Base-by-base conservation (phyloP, 1,140 invertebrate genomes). In the Ips nitidus region DNA sequence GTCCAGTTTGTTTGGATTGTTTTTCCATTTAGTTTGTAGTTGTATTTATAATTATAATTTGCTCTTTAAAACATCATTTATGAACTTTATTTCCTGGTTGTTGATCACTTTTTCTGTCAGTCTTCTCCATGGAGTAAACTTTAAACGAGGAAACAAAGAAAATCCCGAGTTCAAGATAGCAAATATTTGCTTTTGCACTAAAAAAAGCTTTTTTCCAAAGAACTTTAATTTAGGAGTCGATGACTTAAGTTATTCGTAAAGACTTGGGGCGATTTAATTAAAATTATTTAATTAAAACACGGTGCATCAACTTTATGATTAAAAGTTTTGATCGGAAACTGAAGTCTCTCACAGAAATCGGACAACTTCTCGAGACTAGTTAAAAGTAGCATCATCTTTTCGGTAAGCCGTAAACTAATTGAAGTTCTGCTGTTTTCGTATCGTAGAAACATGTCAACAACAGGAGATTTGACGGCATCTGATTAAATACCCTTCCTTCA, bases 261-360 rank as follows among this genome's bases (percentile, higher is more conserved):
- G n/a, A 22, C 38, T 37, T 56, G 38, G 39, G 53, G n/a, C 53
- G 38, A 39, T 56, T 56, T 56, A 56, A 56, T 56, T 56, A 56
- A 56, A 56, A 56, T 56, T 37, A 56, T 37, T 56, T 56, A 56
- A 56, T 56, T 56, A 37, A 56, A 56, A 56, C 53, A 39, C 53
- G 22, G 53, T 56, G 53, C 53, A 56, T 56, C 53, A 56, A 56
- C 53, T 56, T 56, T 56, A 56, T 56, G 53, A 56, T 56, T 56
- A 50, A 56, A 56, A 56, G 53, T 56, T 22, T 56, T 40, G 53
- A 22, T 56, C 53, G n/a, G 53, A 39, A 56, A 50, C 45, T 50
- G 1, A 22, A 22, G 7, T 56, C 53, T 56, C 38, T n/a, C 53
- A 56, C 7, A 7, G 3, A 37, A 38, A 56, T 56, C 38, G 38